phyloP scores from a whole-genome alignment of 2,888 invertebrate species.

The Labia minor region DNA sequence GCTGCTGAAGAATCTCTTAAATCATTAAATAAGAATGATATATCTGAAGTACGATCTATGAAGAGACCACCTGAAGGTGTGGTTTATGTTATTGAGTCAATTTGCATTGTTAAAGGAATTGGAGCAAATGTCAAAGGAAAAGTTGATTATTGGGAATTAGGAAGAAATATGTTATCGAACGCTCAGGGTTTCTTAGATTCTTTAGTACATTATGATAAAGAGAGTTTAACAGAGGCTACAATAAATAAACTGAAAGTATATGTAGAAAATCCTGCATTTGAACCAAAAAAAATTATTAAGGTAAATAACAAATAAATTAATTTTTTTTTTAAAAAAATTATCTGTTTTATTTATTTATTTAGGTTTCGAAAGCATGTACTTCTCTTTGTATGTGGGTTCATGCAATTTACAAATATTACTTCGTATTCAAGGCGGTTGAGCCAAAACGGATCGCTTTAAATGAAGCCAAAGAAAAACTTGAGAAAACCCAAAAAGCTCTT shows the following conservation, averaged over 20 bases:
- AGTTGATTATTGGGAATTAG: conserved; percentile 84
- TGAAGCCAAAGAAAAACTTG: conserved; percentile 57
- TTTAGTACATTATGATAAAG: conserved; percentile 79
- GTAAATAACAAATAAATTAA: conserved; percentile 36
- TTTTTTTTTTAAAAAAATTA: not conserved
- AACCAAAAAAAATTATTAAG: conserved; percentile 64
- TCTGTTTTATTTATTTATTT: conserved; percentile 25
- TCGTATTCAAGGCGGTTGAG: conserved; percentile 68
- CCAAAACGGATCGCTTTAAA: conserved; percentile 80
- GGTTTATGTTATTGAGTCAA: conserved; percentile 66
- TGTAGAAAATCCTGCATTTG: conserved; percentile 64
- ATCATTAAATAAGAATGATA: conserved; percentile 81
- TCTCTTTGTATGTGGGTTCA: conserved; percentile 82
- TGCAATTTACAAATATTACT: conserved; percentile 88
- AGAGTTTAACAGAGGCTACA: conserved; percentile 67
- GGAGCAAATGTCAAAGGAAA: conserved; percentile 64
- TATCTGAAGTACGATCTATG: conserved; percentile 85
- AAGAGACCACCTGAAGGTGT: conserved; percentile 84
- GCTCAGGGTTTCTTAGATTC: conserved; percentile 70
- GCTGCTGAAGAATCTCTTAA: conserved; percentile 79
- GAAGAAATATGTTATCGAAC: conserved; percentile 68
- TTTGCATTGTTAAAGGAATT: conserved; percentile 71
- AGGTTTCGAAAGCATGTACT: conserved; percentile 69
- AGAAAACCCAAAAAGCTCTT: conserved; percentile 52
- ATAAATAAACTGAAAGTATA: conserved; percentile 71